phyloP scores from a whole-genome alignment of 1,140 invertebrate species.

The Diorhabda carinulata region DNA sequence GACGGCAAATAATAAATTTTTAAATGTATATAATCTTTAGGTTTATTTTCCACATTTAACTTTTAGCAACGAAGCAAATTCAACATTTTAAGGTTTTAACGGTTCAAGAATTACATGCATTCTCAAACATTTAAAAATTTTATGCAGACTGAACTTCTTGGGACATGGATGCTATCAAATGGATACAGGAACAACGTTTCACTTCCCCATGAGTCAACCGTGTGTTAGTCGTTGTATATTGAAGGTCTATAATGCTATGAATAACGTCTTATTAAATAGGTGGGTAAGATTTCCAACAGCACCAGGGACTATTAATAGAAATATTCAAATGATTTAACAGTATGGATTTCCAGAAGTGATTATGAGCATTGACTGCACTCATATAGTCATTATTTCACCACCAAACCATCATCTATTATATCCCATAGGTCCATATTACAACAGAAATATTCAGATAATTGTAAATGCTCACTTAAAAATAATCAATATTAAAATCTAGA shows the following conservation, averaged over 20 bases:
- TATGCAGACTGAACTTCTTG: neutral
- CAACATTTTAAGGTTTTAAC: too few relatives aligned
- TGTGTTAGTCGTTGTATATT: neutral
- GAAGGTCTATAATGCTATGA: neutral
- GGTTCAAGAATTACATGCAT: neutral
- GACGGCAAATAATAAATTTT: too few relatives aligned
- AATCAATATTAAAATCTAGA: neutral
- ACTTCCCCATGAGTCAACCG: conserved; percentile 4
- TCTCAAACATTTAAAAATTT: neutral
- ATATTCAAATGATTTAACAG: neutral
- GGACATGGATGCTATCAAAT: conserved; percentile 6
- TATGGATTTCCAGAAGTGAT: neutral
- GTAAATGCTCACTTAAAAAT: conserved; percentile 8
- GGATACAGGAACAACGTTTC: neutral
- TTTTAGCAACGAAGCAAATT: too few relatives aligned
- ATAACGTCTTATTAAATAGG: neutral
- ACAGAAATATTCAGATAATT: neutral
- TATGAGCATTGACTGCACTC: neutral
- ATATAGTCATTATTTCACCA: conserved; percentile 4
- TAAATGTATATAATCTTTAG: too few relatives aligned
- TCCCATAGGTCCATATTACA: neutral
- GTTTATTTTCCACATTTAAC: too few relatives aligned
- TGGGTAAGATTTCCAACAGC: neutral
- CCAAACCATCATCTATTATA: neutral
- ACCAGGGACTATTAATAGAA: neutral